These are phyloP conservation scores for Noctuana brunneofusca DNA, from an alignment of 2,888 invertebrate species.

Conservation along the genomic window DNA sequence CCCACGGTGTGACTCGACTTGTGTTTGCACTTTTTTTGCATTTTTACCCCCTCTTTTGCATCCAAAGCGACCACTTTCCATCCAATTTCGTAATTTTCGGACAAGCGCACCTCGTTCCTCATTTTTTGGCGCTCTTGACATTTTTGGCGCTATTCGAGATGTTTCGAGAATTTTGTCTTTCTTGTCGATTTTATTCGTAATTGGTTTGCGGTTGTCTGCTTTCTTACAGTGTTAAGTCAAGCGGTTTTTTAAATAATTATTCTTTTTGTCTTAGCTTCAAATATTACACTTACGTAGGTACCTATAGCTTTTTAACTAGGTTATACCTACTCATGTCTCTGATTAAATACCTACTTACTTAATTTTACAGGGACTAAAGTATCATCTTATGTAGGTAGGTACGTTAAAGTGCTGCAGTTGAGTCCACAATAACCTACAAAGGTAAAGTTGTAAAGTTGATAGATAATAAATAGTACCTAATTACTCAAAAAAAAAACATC, in stretches of 20 bases:
- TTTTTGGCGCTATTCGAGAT: not conserved
- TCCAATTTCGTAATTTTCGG: slow-evolving; percentile 72
- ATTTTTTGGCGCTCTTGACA: slow-evolving; percentile 48
- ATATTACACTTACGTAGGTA: too few species aligned
- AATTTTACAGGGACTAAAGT: too few species aligned
- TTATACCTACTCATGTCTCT: too few species aligned
- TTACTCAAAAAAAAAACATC: too few species aligned
- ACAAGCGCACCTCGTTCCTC: slow-evolving; percentile 52
- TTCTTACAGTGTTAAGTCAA: not conserved
- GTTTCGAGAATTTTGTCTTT: not conserved
- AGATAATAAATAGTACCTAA: too few species aligned
- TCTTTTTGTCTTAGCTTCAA: too few species aligned
- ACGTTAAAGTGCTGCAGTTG: too few species aligned
- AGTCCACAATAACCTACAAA: too few species aligned
- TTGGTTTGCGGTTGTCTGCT: not conserved
- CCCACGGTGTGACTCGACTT: slow-evolving; percentile 72
- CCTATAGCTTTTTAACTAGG: too few species aligned
- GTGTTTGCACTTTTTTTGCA: slow-evolving; percentile 55
- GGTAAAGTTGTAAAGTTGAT: too few species aligned
- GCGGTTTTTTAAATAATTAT: not conserved
- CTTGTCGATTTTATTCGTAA: not conserved
- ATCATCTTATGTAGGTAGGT: too few species aligned
- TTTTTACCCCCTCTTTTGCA: slow-evolving; percentile 62
- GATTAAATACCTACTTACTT: too few species aligned
- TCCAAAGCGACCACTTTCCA: slow-evolving; percentile 75